These are phyloP conservation scores for Drosophila melanocephala DNA, from an alignment of 2,888 invertebrate species.

Conservation along the genomic window DNA sequence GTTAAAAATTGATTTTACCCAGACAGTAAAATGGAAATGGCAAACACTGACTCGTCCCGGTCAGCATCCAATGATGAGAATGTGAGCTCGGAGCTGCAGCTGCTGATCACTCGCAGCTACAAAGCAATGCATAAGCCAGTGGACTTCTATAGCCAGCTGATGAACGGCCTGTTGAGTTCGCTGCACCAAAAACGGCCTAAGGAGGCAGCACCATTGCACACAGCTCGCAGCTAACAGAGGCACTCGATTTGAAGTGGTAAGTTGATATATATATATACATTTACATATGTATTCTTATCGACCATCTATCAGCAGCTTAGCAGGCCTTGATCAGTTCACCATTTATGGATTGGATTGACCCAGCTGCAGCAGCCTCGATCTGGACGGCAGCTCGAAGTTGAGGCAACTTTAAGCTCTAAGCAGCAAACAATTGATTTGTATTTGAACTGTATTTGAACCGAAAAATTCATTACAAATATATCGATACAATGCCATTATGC, in stretches of 20 bases:
- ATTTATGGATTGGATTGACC: conserved; percentile 15
- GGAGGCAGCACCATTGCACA: conserved; percentile 27
- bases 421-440: neutral
- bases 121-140: conserved; percentile 36
- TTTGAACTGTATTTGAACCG: neutral
- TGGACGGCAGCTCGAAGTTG: conserved; percentile 13
- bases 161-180: conserved; percentile 15
- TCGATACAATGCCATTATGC: neutral
- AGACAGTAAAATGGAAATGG: conserved; percentile 19
- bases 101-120: conserved; percentile 36
- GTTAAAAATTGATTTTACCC: conserved; percentile 27
- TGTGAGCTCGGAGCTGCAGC: conserved; percentile 21
- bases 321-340: conserved; percentile 9
- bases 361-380: conserved; percentile 40
- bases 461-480: neutral
- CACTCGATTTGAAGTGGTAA: conserved; percentile 42
- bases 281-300: neutral
- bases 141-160: conserved; percentile 38
- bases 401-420: conserved; percentile 21
- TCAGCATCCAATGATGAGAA: conserved; percentile 18
- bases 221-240: conserved; percentile 43
- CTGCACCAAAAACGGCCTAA: conserved; percentile 5
- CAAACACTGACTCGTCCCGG: conserved; percentile 27
- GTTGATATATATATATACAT: neutral
- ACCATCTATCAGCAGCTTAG: conserved; percentile 20